phyloP scores from a whole-genome alignment of 2,113 vertebrate species.

The Ochotona curzoniae region DNA sequence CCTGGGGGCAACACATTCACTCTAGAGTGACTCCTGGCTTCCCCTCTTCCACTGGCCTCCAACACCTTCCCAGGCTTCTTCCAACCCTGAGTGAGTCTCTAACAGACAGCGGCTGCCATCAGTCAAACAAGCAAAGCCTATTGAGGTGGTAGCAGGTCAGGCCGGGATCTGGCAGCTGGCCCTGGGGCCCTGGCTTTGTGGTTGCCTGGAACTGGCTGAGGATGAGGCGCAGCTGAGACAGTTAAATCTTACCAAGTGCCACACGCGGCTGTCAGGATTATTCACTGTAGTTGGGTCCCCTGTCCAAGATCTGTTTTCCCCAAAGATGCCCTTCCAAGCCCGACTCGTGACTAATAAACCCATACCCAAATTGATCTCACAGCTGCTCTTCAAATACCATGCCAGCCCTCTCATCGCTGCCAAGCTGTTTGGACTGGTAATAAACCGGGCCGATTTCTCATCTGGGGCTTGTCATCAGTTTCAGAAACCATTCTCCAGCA shows the following conservation, averaged over 20 bases:
- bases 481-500: conserved; percentile 46
- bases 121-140: neutral
- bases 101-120: neutral
- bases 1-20: too few species aligned
- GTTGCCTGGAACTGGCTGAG: neutral
- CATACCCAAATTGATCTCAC: conserved; percentile 47
- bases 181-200: neutral
- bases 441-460: conserved; percentile 45
- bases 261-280: conserved; percentile 32
- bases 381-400: conserved; percentile 46
- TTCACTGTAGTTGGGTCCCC: conserved; percentile 4
- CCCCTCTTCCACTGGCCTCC: neutral
- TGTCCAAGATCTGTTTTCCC: conserved; percentile 38
- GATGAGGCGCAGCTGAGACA: conserved; percentile 31
- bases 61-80: neutral
- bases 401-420: conserved; percentile 24
- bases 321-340: conserved; percentile 63
- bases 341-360: conserved; percentile 53
- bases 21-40: neutral
- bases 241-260: neutral
- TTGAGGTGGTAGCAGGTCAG: accelerated
- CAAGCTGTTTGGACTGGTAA: conserved; percentile 41
- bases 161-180: neutral
- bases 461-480: neutral
- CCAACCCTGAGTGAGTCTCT: neutral